A percentile compares a stretch with the other conserved stretches of the same genome.
phyloP scores from a whole-genome alignment of 1,140 invertebrate genomes.

The Propsilocerus akamusi region DNA sequence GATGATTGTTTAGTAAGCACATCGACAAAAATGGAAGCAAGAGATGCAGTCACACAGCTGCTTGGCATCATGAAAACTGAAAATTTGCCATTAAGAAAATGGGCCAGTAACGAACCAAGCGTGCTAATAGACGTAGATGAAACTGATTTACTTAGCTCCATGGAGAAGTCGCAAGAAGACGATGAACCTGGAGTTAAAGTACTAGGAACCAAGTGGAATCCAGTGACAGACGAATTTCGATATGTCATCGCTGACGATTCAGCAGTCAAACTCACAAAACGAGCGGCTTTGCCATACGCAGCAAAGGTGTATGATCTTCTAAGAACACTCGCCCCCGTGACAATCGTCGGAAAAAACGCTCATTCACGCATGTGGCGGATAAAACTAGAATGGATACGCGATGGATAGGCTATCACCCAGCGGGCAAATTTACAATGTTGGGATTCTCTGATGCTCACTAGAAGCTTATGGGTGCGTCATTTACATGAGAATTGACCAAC shows the following conservation, averaged over 20 bases:
- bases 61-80: conserved; percentile 11
- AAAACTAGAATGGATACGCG: conserved; percentile 15
- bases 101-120: conserved; percentile 13
- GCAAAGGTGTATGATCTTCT: conserved; percentile 24
- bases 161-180: no score
- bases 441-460: conserved; percentile 22
- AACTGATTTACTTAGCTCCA: not conserved
- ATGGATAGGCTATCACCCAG: conserved; percentile 1
- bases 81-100: conserved; percentile 23
- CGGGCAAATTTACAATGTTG: conserved; percentile 10
- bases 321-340: conserved; percentile 19
- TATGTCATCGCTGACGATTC: not conserved
- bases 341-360: conserved; percentile 19
- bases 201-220: not conserved
- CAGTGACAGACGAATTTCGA: conserved; percentile 3
- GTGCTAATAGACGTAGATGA: no score
- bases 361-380: conserved; percentile 19
- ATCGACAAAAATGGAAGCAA: no score
- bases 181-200: no score
- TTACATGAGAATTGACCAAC: conserved; percentile 15
- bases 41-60: conserved; percentile 8
- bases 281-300: conserved; percentile 15
- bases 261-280: conserved; percentile 15
- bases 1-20: conserved; percentile 22
- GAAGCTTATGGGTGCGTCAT: conserved; percentile 19